phyloP scores from a whole-genome alignment of 2,113 vertebrate species.

The cattle (Bos taurus) region ARS-UCD2.0 NC_037332.1:82325501-82326000 shows the following conservation, averaged over 20 bases:
- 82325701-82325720: neutral
- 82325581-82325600: slow-evolving; percentile 58
- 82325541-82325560: slow-evolving; percentile 34
- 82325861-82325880: slow-evolving; percentile 55
- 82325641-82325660: slow-evolving; percentile 43
- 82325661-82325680: slow-evolving; percentile 38
- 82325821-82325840: slow-evolving; percentile 30
- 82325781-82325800: neutral
- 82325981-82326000: slow-evolving; percentile 53
- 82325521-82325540: slow-evolving; percentile 50
- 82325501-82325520: slow-evolving; percentile 43
- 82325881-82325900: slow-evolving; percentile 29
- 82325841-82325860: slow-evolving; percentile 63
- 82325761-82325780: neutral
- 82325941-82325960: slow-evolving; percentile 56
- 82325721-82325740: neutral
- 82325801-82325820: slow-evolving; percentile 45
- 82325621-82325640: slow-evolving; percentile 3
- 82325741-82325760: neutral
- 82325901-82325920: slow-evolving; percentile 59
- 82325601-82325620: slow-evolving; percentile 69
- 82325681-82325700: slow-evolving; percentile 22
- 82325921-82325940: slow-evolving; percentile 55
- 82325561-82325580: slow-evolving; percentile 61
- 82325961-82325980: slow-evolving; percentile 44